Base-by-base conservation (phyloP, 2,113 vertebrate genomes). In the Brienomyrus longianalis region DNA sequence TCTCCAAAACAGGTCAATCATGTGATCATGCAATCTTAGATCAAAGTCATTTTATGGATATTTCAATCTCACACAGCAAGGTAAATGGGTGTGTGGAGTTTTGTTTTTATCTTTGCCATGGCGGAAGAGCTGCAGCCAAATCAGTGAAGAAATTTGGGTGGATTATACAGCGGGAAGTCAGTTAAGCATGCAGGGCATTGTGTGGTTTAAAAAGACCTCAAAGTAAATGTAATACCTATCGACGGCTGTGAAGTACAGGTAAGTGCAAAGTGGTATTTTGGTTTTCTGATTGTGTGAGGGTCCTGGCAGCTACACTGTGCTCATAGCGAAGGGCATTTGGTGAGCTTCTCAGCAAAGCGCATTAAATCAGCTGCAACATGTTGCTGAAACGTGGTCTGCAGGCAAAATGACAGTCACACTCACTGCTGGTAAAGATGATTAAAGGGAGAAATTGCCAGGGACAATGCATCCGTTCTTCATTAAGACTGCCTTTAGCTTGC, bases 121-220 rank as follows among this genome's bases (percentile, higher is more conserved):
- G 48, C 45, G 6, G 35, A 83, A n/a, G 35, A 9, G 39, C 35
- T 47, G 19, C 19, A 45, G 77, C 17, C 2, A 39, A 43, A 39
- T 19, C 15, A 1, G 19, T 13, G 45, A 48, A 48, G 83, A 9
- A 84, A 45, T 84, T 21, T 84, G 47, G 21, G 83, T 84, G 83
- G 83, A 84, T 84, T 84, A 84, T 48, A 84, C 21, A 48, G 83
- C 21, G 48, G 83, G 83, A 84, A 84, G 19, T n/a, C 83, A 84
- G 83, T 47, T 48, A 84, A 84, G 83, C 45, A n/a, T 84, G 83
- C 43, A 47, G 83, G 83, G 45, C 17, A 1, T 47, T 47, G 45
- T 84, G 21, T 47, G 43, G 62, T 23, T 48, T 45, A 84, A 47
- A 84, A 47, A 23, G 43, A 84, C 43, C 43, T 84, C 48, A 48